Base-by-base conservation (phyloP, 2,797 vertebrate genomes). In the Telmatherina bonti region DNA sequence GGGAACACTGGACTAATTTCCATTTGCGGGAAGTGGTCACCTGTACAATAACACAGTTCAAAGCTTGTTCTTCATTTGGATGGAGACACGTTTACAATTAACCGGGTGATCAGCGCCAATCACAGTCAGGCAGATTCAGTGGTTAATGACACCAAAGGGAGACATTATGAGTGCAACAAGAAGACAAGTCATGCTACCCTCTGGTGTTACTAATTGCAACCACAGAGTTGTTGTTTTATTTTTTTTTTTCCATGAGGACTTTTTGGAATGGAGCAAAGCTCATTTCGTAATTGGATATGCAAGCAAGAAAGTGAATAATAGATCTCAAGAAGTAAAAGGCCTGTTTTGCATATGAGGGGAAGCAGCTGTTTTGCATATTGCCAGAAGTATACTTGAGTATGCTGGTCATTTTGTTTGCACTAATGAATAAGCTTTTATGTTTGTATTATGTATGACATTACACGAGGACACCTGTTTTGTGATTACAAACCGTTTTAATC, bases 201-300 rank as follows among this genome's bases (percentile, higher is more conserved):
- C 86, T 86, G 74, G 83, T 91, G 85, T 89, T 91, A 91, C 88
- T 91, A 89, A 92, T 91, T 92, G 85, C 89, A 83, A 87, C 82
- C 79, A 87, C 61, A 55, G 73, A 85, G 78, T 78, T 27, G 24
- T 27, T 26, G 20, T 51, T 71, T n/a, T n/a, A 61, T 84, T 72
- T 74, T 61, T 47, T 53, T 60, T 20, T 36, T 74, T 24, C 12
- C 43, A n/a, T 43, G 5, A 60, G 36, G 58, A 24, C 20, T 72
- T 68, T 29, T 76, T 79, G 73, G 85, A 92, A 92, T 85, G 81
- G 87, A 67, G 83, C 84, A 85, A 83, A 89, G 81, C 83, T 79
- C 77, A 82, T 91, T 89, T 90, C 86, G 81, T 89, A 91, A 94
- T 91, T 91, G 88, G 89, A 90, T 90, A 89, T 89, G 89, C 85